These are phyloP conservation scores for Balearica regulorum DNA, from an alignment of 2,797 vertebrate species.

Conservation along the genomic window DNA sequence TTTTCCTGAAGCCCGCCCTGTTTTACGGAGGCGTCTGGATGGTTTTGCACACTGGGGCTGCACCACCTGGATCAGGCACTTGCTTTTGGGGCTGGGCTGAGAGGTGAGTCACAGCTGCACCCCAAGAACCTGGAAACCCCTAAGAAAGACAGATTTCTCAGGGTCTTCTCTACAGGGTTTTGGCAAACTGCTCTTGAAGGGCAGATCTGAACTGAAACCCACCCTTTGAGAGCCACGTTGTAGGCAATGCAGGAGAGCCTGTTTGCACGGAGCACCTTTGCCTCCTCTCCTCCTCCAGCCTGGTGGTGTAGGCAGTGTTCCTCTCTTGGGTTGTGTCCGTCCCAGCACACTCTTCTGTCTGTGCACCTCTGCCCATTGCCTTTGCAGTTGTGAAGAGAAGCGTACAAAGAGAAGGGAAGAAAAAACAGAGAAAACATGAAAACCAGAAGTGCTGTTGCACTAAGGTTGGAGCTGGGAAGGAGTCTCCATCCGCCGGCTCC, in stretches of 20 bases:
- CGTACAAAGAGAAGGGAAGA: background rate
- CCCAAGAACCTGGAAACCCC: background rate
- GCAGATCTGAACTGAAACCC: background rate
- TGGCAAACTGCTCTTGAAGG: background rate
- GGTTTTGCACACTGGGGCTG: background rate
- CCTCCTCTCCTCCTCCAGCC: background rate
- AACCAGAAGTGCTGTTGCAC: background rate
- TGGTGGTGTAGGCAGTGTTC: background rate
- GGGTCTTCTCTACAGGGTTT: background rate
- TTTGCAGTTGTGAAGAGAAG: background rate
- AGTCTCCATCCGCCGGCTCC: background rate
- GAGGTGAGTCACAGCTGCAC: fast-evolving
- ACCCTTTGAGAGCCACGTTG: fast-evolving
- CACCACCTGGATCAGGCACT: background rate
- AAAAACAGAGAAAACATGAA: background rate
- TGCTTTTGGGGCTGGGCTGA: background rate
- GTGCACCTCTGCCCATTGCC: background rate
- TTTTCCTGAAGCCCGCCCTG: background rate
- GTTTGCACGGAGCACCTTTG: background rate
- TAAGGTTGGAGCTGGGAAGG: background rate
- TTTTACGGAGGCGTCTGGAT: background rate
- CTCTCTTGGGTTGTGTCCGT: background rate
- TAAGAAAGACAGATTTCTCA: background rate
- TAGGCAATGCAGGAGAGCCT: background rate
- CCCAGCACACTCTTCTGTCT: background rate